A percentile compares a stretch with the other conserved stretches of the same genome.
Conservation (phyloP, 2,888 invertebrate species). For the Andrena marginata region DNA sequence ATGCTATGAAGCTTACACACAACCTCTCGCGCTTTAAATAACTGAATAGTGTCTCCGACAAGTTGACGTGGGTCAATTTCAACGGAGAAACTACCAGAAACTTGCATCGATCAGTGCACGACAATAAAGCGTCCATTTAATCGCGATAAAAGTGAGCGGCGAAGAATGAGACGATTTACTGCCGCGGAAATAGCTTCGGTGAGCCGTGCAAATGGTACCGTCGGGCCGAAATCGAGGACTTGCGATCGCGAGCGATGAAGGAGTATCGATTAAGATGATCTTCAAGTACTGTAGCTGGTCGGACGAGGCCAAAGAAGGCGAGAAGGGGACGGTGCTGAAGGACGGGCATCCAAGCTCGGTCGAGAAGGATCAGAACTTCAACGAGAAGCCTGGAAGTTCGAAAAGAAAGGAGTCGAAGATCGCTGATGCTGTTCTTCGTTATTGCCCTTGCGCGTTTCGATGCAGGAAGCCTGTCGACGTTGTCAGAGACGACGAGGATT, state of each 20-base stretch:
- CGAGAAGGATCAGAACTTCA: slow-evolving; percentile 32
- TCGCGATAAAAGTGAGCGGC: not conserved
- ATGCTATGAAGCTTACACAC: too few species aligned
- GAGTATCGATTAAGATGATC: slow-evolving; percentile 72
- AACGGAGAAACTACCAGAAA: not conserved
- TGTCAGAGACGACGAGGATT: slow-evolving; percentile 65
- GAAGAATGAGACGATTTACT: slow-evolving; percentile 28
- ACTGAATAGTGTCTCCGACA: not conserved
- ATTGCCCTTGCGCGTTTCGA: slow-evolving; percentile 82
- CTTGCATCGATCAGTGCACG: not conserved
- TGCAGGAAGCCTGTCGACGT: slow-evolving; percentile 79
- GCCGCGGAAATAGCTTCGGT: not conserved
- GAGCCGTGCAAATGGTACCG: slow-evolving; percentile 13
- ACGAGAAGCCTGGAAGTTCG: slow-evolving; percentile 6
- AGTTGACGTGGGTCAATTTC: too few species aligned
- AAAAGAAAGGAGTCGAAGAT: slow-evolving; percentile 63
- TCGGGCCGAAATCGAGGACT: slow-evolving; percentile 25
- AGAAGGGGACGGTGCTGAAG: slow-evolving; percentile 26
- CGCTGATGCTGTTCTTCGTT: slow-evolving; percentile 77
- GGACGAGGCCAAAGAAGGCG: slow-evolving; percentile 68
- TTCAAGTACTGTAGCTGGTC: slow-evolving; percentile 82
- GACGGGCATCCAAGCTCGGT: not conserved
- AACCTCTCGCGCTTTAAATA: not conserved
- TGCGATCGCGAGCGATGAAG: slow-evolving; percentile 41
- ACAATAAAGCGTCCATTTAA: slow-evolving; percentile 4